Conservation (phyloP, 1,140 invertebrate genomes). For the Homalodisca vitripennis region DNA sequence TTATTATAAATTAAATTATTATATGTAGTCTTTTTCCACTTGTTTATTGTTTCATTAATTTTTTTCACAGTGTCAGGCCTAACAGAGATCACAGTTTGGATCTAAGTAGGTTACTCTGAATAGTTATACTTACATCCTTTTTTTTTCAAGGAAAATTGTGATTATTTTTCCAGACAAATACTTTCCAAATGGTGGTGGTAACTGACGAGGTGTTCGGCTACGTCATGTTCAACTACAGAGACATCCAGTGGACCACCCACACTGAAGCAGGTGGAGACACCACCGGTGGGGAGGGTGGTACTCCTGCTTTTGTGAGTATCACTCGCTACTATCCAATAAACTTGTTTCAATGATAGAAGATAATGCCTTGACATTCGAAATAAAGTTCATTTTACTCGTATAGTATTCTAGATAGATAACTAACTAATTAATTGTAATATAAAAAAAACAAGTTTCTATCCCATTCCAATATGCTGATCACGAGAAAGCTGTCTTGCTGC, state of each 20-base stretch:
- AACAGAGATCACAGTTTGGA: background rate
- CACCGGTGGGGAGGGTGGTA: conserved; percentile 80
- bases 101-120: background rate
- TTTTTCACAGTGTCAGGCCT: background rate
- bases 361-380: no score
- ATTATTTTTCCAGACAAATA: conserved; percentile 73
- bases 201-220: conserved; percentile 95
- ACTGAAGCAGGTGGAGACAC: conserved; percentile 90
- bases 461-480: no score
- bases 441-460: no score
- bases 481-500: no score
- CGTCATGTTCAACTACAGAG: conserved; percentile 90
- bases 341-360: no score
- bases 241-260: conserved; percentile 86
- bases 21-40: no score
- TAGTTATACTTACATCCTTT: background rate
- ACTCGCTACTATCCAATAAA: no score
- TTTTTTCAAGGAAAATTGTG: conserved; percentile 16
- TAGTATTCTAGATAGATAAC: no score
- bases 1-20: no score
- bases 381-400: no score
- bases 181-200: conserved; percentile 89
- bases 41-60: no score
- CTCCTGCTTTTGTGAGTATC: conserved; percentile 81
- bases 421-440: no score